Conservation (phyloP, 2,797 vertebrate species). For the Calcarius lapponicus region DNA sequence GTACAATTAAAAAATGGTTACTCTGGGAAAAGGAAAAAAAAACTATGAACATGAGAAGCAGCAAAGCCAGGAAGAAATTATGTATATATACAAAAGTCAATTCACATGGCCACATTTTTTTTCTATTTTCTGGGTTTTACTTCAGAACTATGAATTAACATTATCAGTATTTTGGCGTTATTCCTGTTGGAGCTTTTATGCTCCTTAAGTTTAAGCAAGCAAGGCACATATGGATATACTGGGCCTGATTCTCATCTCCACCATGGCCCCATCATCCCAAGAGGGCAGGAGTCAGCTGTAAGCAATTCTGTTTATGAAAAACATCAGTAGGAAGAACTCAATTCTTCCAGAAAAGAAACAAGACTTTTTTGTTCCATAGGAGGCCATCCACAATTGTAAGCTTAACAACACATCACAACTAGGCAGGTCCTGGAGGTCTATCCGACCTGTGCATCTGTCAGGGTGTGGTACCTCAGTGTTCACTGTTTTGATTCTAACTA, state of each 20-base stretch:
- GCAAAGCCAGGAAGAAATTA: neutral
- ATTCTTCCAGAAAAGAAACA: slow-evolving; percentile 3
- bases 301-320: neutral
- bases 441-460: neutral
- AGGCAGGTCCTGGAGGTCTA: slow-evolving; percentile 42
- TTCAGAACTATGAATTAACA: neutral
- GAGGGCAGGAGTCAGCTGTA: neutral
- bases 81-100: neutral
- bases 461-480: neutral
- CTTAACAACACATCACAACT: neutral
- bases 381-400: neutral
- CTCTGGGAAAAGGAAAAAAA: neutral
- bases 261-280: neutral
- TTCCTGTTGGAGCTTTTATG: neutral
- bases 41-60: neutral
- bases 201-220: neutral
- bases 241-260: neutral
- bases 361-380: neutral
- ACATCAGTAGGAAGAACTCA: neutral
- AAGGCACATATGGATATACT: neutral
- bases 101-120: neutral
- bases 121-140: neutral
- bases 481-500: neutral
- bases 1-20: neutral
- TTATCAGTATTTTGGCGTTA: neutral